Conservation (phyloP, 2,888 invertebrate species). For the Aphodius granarius region DNA sequence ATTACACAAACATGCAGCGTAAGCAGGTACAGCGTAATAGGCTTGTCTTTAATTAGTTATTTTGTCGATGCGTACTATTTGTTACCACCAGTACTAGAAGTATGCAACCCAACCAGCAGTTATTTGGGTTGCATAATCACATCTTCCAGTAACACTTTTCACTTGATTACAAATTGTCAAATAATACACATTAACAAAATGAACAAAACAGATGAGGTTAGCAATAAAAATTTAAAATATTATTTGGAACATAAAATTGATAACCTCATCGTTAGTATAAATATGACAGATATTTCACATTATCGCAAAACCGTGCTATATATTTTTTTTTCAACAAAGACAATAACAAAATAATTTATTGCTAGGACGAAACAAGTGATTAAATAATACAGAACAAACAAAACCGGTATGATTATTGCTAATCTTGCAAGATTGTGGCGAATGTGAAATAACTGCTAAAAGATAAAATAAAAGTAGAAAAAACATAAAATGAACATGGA, state of each 20-base stretch:
- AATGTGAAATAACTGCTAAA: neutral
- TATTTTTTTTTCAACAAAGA: neutral
- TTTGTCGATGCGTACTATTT: neutral
- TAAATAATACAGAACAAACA: neutral
- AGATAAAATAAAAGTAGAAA: neutral
- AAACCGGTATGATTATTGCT: neutral
- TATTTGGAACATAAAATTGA: neutral
- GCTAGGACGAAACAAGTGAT: neutral
- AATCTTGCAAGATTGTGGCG: neutral
- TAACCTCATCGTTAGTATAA: neutral
- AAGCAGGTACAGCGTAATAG: constrained; percentile 41
- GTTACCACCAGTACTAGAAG: no score
- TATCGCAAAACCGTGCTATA: neutral
- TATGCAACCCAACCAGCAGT: no score
- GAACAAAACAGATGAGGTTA: neutral
- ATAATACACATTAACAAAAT: neutral
- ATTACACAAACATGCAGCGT: constrained; percentile 57
- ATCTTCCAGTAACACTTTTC: no score
- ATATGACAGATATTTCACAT: neutral
- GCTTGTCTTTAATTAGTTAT: constrained; percentile 23
- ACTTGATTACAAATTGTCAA: no score
- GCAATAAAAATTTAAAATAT: neutral
- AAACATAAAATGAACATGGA: constrained; percentile 11
- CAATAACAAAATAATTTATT: neutral
- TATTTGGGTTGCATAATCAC: no score